These are phyloP conservation scores for Anthopleura xanthogrammica DNA, from an alignment of 92 coral and sea anemone genomes.

Conservation along the genomic window DNA sequence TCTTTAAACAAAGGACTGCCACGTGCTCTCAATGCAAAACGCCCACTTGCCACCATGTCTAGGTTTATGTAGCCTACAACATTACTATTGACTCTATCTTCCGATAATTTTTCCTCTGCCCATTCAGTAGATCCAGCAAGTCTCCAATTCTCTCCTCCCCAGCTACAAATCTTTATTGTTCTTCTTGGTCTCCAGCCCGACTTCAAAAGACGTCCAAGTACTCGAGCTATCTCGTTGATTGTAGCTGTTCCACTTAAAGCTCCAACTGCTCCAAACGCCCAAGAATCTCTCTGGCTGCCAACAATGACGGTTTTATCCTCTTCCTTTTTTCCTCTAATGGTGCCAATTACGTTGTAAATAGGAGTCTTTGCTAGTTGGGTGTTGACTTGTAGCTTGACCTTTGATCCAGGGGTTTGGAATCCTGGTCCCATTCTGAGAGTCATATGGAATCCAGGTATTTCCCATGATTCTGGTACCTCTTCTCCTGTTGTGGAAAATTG, in stretches of 20 bases:
- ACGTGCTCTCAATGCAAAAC: conserved; percentile 76
- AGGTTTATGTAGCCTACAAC: conserved; percentile 82
- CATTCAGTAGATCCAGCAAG: conserved; percentile 85
- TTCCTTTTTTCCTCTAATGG: conserved; percentile 77
- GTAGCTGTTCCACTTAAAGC: no score
- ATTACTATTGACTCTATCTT: conserved; percentile 56
- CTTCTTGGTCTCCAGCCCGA: no score
- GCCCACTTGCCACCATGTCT: conserved; percentile 85
- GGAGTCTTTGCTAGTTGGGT: no score
- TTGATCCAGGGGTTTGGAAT: conserved; percentile 50
- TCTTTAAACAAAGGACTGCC: conserved; percentile 82
- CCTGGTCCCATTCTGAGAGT: conserved; percentile 79
- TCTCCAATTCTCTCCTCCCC: no score
- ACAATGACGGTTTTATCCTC: conserved; percentile 86
- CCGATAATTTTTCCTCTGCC: conserved; percentile 80
- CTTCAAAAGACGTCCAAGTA: conserved; percentile 58
- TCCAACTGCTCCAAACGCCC: conserved; percentile 83
- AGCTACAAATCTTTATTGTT: no score
- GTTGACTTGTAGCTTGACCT: conserved; percentile 47
- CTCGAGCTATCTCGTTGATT: conserved; percentile 64
- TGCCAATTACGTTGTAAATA: no score
- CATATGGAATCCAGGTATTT: conserved; percentile 51
- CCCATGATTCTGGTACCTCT: conserved; percentile 52
- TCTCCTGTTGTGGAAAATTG: conserved; percentile 31
- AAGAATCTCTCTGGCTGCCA: conserved; percentile 92